Conservation (phyloP, 2,113 vertebrate genomes). For the Saguinus imperator region DNA sequence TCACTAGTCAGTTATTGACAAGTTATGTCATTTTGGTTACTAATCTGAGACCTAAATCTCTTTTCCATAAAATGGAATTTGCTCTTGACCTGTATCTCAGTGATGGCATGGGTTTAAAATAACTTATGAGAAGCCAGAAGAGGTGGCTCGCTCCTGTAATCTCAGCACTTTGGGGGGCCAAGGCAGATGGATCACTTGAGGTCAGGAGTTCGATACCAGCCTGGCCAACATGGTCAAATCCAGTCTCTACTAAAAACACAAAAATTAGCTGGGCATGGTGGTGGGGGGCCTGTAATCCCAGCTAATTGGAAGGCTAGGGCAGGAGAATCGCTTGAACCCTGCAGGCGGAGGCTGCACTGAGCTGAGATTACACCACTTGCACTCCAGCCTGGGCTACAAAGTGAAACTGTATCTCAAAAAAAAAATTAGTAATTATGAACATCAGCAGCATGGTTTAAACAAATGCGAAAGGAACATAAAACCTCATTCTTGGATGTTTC, state of each 20-base stretch:
- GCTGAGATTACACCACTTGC: not conserved
- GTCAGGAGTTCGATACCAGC: not conserved
- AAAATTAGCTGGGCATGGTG: not conserved
- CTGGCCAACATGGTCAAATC: not conserved
- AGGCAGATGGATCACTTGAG: not conserved
- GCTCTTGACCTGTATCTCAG: not conserved
- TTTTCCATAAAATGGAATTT: not conserved
- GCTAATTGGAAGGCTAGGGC: not conserved
- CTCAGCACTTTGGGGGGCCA: not conserved
- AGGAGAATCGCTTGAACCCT: not conserved
- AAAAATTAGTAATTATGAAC: too few relatives aligned
- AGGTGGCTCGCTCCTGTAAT: not conserved
- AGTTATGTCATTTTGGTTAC: not conserved
- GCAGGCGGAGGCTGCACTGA: not conserved
- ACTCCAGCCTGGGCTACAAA: not conserved
- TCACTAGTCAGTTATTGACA: not conserved
- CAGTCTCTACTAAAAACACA: not conserved
- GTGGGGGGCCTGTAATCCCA: not conserved
- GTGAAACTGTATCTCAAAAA: not conserved
- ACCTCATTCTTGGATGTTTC: not conserved
- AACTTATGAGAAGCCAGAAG: not conserved
- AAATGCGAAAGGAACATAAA: not conserved
- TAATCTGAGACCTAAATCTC: not conserved
- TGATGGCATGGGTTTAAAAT: not conserved
- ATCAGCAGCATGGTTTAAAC: not conserved